Base-by-base conservation (phyloP, 1,140 invertebrate genomes). In the Eupeodes corollae region DNA sequence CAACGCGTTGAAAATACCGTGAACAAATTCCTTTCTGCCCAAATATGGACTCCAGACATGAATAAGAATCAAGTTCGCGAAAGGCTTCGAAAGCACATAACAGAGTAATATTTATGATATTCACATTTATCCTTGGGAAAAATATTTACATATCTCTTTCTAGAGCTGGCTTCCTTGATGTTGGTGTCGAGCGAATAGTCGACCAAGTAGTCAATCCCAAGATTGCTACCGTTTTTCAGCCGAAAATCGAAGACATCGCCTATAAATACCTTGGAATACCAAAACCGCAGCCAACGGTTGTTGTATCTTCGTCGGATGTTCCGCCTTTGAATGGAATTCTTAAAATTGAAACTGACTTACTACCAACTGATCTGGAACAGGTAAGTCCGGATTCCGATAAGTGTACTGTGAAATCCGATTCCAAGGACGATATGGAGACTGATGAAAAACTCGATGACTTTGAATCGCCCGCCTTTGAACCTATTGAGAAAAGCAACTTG, bases 161-260 rank as follows among this genome's bases (percentile, higher is more conserved):
- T 69, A 91, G 88, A 58, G 83, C 83, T 50, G 84, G 84, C 39
- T 86, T 87, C 69, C 69, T 91, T 50, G 79, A 84, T 51, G 80
- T 79, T 48, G 91, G 91, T 16, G 85, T 95, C 5, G 90, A 94
- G 65, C 78, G 91, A 54, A 91, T 97, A 50, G 89, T 95, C 0
- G 90, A 95, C 68, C 91, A 96, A 75, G 88, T 94, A 1, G 89
- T 96, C 0, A 91, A 93, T 70, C 89, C 90, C 5, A 94, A 94
- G 74, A 84, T 94, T 6, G 79, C 83, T 51, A 78, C 81, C 9
- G 78, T 90, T 3, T 92, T 95, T 63, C 81, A 89, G 59, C 86
- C 90, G 8, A 83, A 89, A 74, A 88, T 95, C 41, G 89, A 92
- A 69, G 86, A 91, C 58, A 79, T 90, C 11, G 84, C 93, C 0